Evolutionary conservation across 2,113 vertebrate species (phyloP).

Genomic region (Ovibos moschatus): DNA sequence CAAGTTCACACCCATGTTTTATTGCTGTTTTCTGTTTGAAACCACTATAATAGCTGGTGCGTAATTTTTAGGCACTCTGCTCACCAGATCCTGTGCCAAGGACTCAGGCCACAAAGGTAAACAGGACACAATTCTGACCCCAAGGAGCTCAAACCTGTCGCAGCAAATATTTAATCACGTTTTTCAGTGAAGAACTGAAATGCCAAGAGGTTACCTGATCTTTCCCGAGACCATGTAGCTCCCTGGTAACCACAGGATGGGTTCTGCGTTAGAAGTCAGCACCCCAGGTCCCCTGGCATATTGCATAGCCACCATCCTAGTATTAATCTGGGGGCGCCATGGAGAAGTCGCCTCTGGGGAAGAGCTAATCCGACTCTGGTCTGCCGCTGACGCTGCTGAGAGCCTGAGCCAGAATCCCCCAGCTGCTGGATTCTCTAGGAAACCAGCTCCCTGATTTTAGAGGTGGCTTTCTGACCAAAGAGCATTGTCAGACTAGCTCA

Average conservation of each 20-base stretch:
- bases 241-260: too few species aligned
- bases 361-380: neutral
- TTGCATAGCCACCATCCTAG: rapidly evolving
- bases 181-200: neutral
- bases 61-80: neutral
- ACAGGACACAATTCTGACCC: neutral
- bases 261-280: neutral
- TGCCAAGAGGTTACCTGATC: rapidly evolving
- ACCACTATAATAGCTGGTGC: rapidly evolving
- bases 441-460: neutral
- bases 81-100: neutral
- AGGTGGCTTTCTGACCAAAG: neutral
- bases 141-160: neutral
- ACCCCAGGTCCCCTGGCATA: neutral
- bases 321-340: neutral
- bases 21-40: neutral
- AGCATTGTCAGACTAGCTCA: neutral
- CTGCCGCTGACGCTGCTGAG: neutral
- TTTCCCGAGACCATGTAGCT: neutral
- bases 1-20: neutral
- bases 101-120: neutral
- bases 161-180: neutral
- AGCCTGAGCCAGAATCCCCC: neutral
- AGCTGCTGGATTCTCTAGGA: neutral
- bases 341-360: neutral